Percentiles rank a stretch among this genome's conserved stretches.
These are phyloP conservation scores for Catocala fraxini DNA, from an alignment of 2,888 invertebrate genomes.

Conservation along the genomic window DNA sequence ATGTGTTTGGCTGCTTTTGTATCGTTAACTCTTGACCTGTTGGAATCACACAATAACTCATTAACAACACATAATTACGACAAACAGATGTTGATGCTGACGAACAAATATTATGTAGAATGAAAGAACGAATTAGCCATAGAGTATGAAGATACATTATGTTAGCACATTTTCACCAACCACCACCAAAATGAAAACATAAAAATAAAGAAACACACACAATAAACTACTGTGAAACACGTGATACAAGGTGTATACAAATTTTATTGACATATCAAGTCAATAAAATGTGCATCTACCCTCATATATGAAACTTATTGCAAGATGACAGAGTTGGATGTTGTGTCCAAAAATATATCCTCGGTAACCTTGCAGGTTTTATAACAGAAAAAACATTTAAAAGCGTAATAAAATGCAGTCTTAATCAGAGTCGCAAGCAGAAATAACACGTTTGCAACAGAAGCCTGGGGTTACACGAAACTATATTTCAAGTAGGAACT, in stretches of 20 bases:
- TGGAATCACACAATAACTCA: constrained; percentile 38
- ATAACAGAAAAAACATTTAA: constrained; percentile 37
- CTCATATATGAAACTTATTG: constrained; percentile 24
- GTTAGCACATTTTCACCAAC: constrained; percentile 88
- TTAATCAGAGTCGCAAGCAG: constrained; percentile 47
- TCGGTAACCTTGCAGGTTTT: constrained; percentile 27
- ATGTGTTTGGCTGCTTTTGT: constrained; percentile 98
- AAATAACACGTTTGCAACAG: constrained; percentile 43
- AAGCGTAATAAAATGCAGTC: constrained; percentile 49
- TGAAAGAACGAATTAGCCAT: constrained; percentile 85
- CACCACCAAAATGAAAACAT: constrained; percentile 74
- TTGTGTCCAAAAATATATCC: not conserved
- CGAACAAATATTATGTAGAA: constrained; percentile 51
- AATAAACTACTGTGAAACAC: constrained; percentile 44
- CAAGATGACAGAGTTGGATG: constrained; percentile 26
- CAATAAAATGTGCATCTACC: constrained; percentile 37
- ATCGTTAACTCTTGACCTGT: constrained; percentile 96
- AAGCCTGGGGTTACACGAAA: constrained; percentile 57
- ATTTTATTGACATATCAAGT: constrained; percentile 12
- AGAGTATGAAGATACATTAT: constrained; percentile 81
- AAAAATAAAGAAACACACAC: constrained; percentile 53
- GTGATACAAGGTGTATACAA: constrained; percentile 31
- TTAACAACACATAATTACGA: constrained; percentile 13
- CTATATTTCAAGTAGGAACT: not conserved
- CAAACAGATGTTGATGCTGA: constrained; percentile 28